A percentile compares a stretch with the other conserved stretches of the same genome.
Conservation (phyloP, 2,797 vertebrate genomes). For the Halcyon leucocephala region DNA sequence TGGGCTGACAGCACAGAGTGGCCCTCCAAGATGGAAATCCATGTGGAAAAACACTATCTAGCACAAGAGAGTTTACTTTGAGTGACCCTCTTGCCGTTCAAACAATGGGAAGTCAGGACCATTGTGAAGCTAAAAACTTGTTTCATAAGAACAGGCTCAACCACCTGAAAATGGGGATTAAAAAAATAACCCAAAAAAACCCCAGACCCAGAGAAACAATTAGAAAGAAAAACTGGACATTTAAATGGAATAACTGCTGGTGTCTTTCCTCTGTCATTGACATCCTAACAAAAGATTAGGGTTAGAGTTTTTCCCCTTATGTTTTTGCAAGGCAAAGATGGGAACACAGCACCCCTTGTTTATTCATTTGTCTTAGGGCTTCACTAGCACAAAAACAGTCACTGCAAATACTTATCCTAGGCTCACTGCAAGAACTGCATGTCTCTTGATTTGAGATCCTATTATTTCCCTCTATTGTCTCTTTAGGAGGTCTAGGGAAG, state of each 20-base stretch:
- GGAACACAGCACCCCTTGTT: neutral
- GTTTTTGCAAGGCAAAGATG: neutral
- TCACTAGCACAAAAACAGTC: neutral
- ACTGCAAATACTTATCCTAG: neutral
- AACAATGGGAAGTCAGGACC: constrained; percentile 47
- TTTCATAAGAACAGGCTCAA: constrained; percentile 23
- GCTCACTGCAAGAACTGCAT: neutral
- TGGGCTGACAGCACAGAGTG: constrained; percentile 9
- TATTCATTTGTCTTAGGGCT: neutral
- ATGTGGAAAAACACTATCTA: constrained; percentile 28
- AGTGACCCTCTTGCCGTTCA: constrained; percentile 53
- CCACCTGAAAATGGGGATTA: neutral
- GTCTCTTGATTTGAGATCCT: neutral
- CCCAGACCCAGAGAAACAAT: neutral
- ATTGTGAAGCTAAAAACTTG: neutral
- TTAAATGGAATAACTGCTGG: neutral
- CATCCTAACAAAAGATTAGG: neutral
- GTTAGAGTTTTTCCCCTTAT: neutral
- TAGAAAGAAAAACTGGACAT: constrained; percentile 28
- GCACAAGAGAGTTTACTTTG: constrained; percentile 45
- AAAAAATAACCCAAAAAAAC: neutral
- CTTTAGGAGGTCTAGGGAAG: neutral
- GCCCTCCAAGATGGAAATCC: constrained; percentile 13
- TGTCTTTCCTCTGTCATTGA: constrained; percentile 16
- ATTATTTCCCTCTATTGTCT: neutral